Evolutionary conservation across 2,888 invertebrate genomes (phyloP).

Genomic region (Liopterus haemorrhoidalis): DNA sequence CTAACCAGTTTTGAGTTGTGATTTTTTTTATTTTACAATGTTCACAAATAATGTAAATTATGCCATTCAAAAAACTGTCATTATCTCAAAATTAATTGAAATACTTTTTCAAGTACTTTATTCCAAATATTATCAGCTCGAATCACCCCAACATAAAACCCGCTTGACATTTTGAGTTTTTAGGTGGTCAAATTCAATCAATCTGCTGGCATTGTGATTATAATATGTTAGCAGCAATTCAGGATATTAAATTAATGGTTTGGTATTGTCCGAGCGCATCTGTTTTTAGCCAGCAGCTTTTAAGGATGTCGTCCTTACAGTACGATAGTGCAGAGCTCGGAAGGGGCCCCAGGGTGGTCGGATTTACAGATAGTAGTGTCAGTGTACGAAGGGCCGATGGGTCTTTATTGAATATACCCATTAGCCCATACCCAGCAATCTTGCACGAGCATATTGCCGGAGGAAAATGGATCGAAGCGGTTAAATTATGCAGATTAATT

Average conservation of each 20-base stretch:
- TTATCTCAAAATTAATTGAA: too few relatives aligned
- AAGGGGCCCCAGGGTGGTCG: conserved; percentile 72
- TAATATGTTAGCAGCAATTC: conserved; percentile 72
- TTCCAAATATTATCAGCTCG: too few relatives aligned
- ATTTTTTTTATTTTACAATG: too few relatives aligned
- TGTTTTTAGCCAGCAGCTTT: conserved; percentile 64
- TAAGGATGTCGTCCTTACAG: conserved; percentile 55
- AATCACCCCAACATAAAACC: conserved; percentile 5
- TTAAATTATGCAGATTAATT: conserved; percentile 65
- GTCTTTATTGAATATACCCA: conserved; percentile 66
- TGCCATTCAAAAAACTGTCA: too few relatives aligned
- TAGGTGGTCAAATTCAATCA: conserved; percentile 53
- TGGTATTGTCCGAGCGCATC: conserved; percentile 76
- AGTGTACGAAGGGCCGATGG: conserved; percentile 85
- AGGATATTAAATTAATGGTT: conserved; percentile 70
- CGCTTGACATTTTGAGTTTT: conserved; percentile 5
- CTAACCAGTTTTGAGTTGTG: too few relatives aligned
- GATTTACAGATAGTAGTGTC: conserved; percentile 78
- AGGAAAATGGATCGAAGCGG: conserved; percentile 77
- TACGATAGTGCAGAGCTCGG: conserved; percentile 68
- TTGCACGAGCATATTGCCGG: conserved; percentile 58
- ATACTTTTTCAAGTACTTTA: too few relatives aligned
- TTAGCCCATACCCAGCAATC: conserved; percentile 64
- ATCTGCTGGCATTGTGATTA: conserved; percentile 68
- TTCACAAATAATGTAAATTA: too few relatives aligned